Base-by-base conservation (phyloP, 2,113 vertebrate genomes). In the Excalfactoria chinensis region DNA sequence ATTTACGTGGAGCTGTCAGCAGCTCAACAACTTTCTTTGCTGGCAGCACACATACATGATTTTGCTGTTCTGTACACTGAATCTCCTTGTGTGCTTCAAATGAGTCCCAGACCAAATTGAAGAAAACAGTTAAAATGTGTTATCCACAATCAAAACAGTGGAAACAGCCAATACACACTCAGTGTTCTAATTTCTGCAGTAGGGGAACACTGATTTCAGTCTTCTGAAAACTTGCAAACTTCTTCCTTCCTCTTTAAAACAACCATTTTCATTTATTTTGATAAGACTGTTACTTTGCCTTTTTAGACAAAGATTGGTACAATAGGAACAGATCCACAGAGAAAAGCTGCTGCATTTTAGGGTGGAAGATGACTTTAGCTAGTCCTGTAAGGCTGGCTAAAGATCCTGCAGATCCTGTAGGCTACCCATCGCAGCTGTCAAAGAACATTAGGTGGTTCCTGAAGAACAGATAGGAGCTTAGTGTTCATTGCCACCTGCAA, bases 1-100 rank as follows among this genome's bases (percentile, higher is more conserved):
- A 2, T 92, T 93, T 76, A 89, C 86, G 89, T 85, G 51, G 34
- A 87, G 30, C 84, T 87, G 81, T 93, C 86, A 89, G 87, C 82
- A 77, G 64, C 71, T 89, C 91, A 71, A 77, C 63, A 59, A 21
- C 92, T 85, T 68, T 83, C 15, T 56, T 90, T 5, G 0, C 40
- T 15, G 35, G 37, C 51, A 73, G 49, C 35, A 70, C 34, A 28
- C 30, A 23, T 23, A 17, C 18, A 43, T 0, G 0, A 46, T 72
- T 89, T 77, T 94, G 53, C 49, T 7, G 66, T 4, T 58, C 32
- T 85, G n/a, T 49, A 7, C 40, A 35, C 19, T 44, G 32, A 85
- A 81, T 60, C 22, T 76, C 43, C 28, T 85, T 22, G 5, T 10
- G 58, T 7, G 1, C 76, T 94, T 80, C 40, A 58, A 58, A 58